Percentiles rank a stretch among this genome's conserved stretches.
Evolutionary conservation across 2,113 vertebrate genomes (phyloP).

Genomic region (Corythornis vintsioides): DNA sequence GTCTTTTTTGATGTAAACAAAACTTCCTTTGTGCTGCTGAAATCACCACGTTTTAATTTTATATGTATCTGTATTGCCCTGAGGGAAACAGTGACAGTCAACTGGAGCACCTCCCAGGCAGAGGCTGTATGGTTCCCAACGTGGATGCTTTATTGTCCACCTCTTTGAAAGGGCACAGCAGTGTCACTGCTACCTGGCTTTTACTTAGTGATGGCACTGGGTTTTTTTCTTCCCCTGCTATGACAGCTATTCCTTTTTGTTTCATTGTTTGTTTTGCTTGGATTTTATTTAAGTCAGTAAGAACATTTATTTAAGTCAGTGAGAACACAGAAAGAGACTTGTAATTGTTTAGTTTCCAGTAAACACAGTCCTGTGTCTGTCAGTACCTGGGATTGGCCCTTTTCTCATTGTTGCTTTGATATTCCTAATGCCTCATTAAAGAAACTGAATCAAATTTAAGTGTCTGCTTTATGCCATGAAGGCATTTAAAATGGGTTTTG

Average conservation of each 20-base stretch:
- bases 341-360: neutral
- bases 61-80: neutral
- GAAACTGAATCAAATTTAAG: neutral
- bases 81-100: neutral
- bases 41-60: constrained; percentile 13
- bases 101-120: neutral
- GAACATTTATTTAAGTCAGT: neutral
- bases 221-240: neutral
- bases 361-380: neutral
- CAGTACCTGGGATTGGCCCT: neutral
- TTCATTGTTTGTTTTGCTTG: neutral
- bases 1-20: neutral
- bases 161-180: neutral
- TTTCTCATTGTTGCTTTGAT: neutral
- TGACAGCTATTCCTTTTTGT: neutral
- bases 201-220: neutral
- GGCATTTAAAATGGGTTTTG: neutral
- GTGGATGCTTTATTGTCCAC: neutral
- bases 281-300: neutral
- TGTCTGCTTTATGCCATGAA: neutral
- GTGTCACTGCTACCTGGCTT: neutral
- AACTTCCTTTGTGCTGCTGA: neutral
- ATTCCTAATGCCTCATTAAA: neutral
- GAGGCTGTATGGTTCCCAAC: neutral
- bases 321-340: neutral